Evolutionary conservation across 2,888 invertebrate genomes (phyloP).

Genomic region (Lycophotia porphyrea): DNA sequence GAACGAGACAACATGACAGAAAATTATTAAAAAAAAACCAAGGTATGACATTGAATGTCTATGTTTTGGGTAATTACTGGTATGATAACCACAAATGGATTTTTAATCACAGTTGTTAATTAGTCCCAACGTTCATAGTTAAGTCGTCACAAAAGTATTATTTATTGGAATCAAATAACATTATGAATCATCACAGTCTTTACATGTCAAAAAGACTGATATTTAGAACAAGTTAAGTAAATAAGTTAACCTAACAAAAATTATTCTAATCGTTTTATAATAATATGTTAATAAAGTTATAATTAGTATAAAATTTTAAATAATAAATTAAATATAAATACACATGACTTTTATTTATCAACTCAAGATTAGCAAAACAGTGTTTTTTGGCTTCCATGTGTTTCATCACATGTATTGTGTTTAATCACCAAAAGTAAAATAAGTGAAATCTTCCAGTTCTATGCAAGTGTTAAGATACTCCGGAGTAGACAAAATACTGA

Average conservation of each 20-base stretch:
- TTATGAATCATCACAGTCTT: slow-evolving; percentile 23
- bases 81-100: slow-evolving; percentile 9
- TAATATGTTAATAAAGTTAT: not conserved
- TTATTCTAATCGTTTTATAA: not conserved
- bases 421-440: no score
- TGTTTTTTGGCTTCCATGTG: no score
- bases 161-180: slow-evolving; percentile 9
- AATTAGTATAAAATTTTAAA: not conserved
- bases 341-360: slow-evolving; percentile 6
- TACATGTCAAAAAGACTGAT: slow-evolving; percentile 32
- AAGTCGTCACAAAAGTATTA: slow-evolving; percentile 1
- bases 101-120: slow-evolving; percentile 10
- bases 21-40: not conserved
- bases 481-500: no score
- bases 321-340: not conserved
- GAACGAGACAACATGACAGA: not conserved
- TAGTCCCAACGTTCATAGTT: not conserved
- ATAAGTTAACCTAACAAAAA: not conserved
- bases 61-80: not conserved
- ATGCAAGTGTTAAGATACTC: no score
- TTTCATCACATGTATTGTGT: no score
- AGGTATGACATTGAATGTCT: not conserved
- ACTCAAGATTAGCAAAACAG: not conserved
- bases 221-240: slow-evolving; percentile 5
- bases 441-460: no score